Percentiles rank a stretch among this genome's conserved stretches.
phyloP scores from a whole-genome alignment of 2,888 invertebrate genomes.

The Brachylomia viminalis region DNA sequence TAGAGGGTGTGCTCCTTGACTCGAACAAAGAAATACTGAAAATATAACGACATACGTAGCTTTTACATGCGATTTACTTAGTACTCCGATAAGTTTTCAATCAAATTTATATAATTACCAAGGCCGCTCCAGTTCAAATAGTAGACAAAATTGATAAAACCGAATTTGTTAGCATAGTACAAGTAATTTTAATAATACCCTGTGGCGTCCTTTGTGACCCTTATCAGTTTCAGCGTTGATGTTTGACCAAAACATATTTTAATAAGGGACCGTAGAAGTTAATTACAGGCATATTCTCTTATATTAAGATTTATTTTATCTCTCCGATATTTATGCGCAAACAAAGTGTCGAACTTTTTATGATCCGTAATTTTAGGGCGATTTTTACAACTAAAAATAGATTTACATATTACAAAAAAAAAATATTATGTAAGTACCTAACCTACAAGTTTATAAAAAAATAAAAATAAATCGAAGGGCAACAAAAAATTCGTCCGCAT shows the following conservation, averaged over 20 bases:
- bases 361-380: background rate
- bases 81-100: constrained; percentile 1
- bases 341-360: background rate
- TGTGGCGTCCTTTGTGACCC: background rate
- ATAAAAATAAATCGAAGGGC: too few species aligned
- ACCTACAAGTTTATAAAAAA: too few species aligned
- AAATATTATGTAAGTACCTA: too few species aligned
- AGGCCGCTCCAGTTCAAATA: background rate
- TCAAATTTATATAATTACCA: too few species aligned
- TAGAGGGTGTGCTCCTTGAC: background rate
- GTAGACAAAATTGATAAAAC: constrained; percentile 3
- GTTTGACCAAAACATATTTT: constrained; percentile 24
- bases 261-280: constrained; percentile 3
- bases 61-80: constrained; percentile 10
- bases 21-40: background rate
- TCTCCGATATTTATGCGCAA: constrained; percentile 5
- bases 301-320: constrained; percentile 12
- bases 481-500: too few species aligned
- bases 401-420: too few species aligned
- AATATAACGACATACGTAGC: constrained; percentile 13
- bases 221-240: constrained; percentile 22
- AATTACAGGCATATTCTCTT: background rate
- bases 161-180: background rate
- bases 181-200: constrained; percentile 37
- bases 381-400: background rate